Evolutionary conservation across 1,140 invertebrate species (phyloP).

Genomic region (Neodiprion pinetum): DNA sequence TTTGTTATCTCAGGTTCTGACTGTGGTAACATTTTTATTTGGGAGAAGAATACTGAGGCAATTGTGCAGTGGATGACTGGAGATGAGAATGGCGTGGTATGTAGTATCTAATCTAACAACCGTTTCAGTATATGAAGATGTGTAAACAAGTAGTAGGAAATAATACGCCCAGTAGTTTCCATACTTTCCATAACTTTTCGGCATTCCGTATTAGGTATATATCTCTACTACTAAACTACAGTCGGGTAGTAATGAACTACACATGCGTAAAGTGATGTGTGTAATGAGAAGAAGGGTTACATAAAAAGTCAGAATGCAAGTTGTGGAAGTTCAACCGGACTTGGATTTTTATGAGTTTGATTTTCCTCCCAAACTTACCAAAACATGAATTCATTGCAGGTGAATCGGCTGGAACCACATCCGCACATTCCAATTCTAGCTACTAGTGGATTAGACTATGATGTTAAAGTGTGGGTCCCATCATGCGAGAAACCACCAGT

Average conservation of each 20-base stretch:
- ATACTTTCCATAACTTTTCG: too few relatives aligned
- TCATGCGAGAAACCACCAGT: constrained; percentile 67
- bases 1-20: constrained; percentile 94
- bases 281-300: too few relatives aligned
- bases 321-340: too few relatives aligned
- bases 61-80: constrained; percentile 89
- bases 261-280: too few relatives aligned
- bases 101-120: constrained; percentile 42
- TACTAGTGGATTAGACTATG: constrained; percentile 89
- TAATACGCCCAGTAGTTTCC: too few relatives aligned
- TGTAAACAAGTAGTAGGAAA: neutral
- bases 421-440: constrained; percentile 87
- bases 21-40: constrained; percentile 94
- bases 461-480: constrained; percentile 94
- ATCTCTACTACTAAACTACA: too few relatives aligned
- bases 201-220: too few relatives aligned
- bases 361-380: too few relatives aligned
- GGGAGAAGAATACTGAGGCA: constrained; percentile 89
- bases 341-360: neutral
- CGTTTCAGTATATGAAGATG: too few relatives aligned
- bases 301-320: too few relatives aligned
- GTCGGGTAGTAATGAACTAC: too few relatives aligned
- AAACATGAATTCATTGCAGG: constrained; percentile 61
- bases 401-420: constrained; percentile 93
- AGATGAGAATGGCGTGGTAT: constrained; percentile 87